Evolutionary conservation across 2,113 vertebrate species (phyloP), one percentile per base, ranked within the genome.

Genomic region (Paradisaea rubra): DNA sequence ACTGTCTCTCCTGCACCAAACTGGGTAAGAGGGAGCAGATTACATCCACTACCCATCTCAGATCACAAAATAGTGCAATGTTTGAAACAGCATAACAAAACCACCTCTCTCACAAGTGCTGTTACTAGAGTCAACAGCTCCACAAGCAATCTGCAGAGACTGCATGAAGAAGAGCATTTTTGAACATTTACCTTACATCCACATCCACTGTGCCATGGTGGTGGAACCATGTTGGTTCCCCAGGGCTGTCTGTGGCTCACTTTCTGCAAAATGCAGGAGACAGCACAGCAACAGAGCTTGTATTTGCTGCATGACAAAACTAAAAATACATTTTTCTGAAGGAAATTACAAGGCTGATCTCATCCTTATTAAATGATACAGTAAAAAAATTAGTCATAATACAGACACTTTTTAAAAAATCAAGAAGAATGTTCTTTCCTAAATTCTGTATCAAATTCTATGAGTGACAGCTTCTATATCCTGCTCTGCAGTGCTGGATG

Each of bases 121-220:
- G 19, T 42, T 16, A 4, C 21, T 30, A 25, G 24, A 47, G 37
- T 15, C 49, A 88, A 19, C 8, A 84, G 52, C 41, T 80, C 10
- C 9, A 27, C 27, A 61, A 69, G 41, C 31, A 42, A 42, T 18
- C 31, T 37, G 37, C 2, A 7, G 60, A 72, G 39, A 41, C n/a
- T 93, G 33, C 21, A 11, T 4, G 37, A 64, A 37, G 52, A 77
- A 6, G 37, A 37, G n/a, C 7, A 16, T 39, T 88, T 47, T 42
- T 50, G 42, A 39, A 10, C 14, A 22, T 54, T 61, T 35, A 28
- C 8, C 18, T 60, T 30, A 69, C 2, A 8, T 27, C 69, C 71
- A 21, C 37, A 24, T 30, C 28, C 2, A 0, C 3, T 28, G 27
- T 54, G 27, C 24, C 0, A 0, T 7, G 21, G 35, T 24, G 42